Evolutionary conservation across 2,113 vertebrate species (phyloP).

Genomic region (Crotalus horridus): DNA sequence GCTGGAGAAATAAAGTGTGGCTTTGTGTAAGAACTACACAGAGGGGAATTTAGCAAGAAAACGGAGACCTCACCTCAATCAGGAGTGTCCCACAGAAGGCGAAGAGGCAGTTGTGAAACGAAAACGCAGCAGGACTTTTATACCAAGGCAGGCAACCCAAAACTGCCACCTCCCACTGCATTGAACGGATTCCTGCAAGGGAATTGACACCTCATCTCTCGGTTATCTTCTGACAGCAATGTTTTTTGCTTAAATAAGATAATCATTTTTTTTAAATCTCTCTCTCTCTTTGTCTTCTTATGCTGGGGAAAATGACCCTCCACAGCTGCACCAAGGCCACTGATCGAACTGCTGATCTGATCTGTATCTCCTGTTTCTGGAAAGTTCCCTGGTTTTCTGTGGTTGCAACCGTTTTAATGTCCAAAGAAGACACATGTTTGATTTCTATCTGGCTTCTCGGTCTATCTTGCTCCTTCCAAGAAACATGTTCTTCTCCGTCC

Average conservation of each 20-base stretch:
- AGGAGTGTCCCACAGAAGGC: background rate
- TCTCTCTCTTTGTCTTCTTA: background rate
- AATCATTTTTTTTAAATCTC: background rate
- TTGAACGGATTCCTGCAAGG: background rate
- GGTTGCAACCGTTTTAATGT: background rate
- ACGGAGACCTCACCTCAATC: background rate
- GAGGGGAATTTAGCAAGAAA: background rate
- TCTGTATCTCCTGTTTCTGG: background rate
- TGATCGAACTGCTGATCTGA: background rate
- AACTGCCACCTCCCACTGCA: background rate
- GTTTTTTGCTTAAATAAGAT: background rate
- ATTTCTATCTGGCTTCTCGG: background rate
- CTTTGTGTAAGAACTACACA: background rate
- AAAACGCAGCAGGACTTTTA: background rate
- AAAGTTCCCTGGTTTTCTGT: background rate
- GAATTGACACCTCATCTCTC: background rate
- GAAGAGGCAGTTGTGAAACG: background rate
- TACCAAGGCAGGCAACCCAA: background rate
- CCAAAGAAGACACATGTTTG: background rate
- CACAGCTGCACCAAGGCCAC: background rate
- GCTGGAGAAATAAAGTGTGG: background rate
- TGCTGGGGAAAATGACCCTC: background rate
- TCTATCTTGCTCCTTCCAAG: background rate
- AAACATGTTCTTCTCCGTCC: background rate
- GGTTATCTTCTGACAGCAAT: accelerated